Evolutionary conservation across 2,797 vertebrate species (phyloP).

Genomic region (Rallus crepitans): DNA sequence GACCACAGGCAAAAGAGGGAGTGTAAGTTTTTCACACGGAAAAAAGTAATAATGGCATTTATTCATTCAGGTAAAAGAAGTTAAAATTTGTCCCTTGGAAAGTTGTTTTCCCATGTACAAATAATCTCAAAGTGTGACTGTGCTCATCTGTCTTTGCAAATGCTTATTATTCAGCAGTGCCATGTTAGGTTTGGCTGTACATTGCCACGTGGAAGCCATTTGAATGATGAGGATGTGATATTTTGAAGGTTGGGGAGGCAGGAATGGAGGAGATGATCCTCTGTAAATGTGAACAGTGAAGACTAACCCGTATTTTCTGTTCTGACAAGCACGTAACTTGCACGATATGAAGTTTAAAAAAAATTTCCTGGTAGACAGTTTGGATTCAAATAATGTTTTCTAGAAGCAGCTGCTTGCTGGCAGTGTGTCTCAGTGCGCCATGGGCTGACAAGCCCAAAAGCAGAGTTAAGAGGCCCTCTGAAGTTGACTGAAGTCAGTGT

Average conservation of each 20-base stretch:
- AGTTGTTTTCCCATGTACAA: not conserved
- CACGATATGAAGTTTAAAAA: not conserved
- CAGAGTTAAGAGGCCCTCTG: conserved; percentile 52
- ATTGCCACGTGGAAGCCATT: not conserved
- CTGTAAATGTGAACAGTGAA: not conserved
- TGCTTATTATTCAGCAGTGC: not conserved
- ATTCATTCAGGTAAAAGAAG: not conserved
- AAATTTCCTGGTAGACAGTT: conserved; percentile 20
- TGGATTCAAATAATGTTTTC: conserved; percentile 33
- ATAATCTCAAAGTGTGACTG: not conserved
- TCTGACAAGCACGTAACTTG: not conserved
- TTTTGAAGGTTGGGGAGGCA: not conserved
- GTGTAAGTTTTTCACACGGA: not conserved
- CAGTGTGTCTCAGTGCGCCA: conserved; percentile 20
- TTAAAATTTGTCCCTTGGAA: not conserved
- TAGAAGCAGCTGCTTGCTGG: conserved; percentile 58
- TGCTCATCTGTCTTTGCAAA: not conserved
- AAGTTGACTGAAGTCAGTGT: conserved; percentile 63
- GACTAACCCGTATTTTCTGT: not conserved
- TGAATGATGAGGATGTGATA: not conserved
- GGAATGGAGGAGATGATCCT: not conserved
- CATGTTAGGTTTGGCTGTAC: not conserved
- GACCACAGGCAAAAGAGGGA: not conserved
- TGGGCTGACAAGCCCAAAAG: conserved; percentile 53
- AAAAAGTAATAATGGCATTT: not conserved